These are phyloP conservation scores for Remorina albescens DNA, from an alignment of 2,797 vertebrate genomes.

Conservation along the genomic window DNA sequence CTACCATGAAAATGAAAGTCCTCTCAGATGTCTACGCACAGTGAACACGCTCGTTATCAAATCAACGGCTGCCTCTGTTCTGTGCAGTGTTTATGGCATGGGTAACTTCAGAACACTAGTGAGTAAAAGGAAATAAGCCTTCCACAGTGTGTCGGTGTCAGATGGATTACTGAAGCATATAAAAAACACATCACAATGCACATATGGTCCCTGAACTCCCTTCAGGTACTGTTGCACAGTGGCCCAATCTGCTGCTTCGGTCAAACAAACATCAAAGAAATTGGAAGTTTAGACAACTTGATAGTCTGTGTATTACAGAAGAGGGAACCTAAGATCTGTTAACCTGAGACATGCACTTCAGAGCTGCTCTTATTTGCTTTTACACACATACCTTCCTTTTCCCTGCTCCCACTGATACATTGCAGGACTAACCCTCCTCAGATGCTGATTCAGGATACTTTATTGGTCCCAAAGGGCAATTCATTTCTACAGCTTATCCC, in stretches of 20 bases:
- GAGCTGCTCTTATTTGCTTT: constrained; percentile 38
- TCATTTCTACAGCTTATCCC: too few relatives aligned
- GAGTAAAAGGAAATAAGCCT: constrained; percentile 55
- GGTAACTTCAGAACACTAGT: constrained; percentile 62
- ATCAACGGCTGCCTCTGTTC: constrained; percentile 75
- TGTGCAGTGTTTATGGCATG: constrained; percentile 53
- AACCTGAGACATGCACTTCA: constrained; percentile 38
- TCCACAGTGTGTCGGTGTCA: constrained; percentile 63
- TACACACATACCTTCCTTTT: constrained; percentile 30
- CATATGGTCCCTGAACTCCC: constrained; percentile 52
- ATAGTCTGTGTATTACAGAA: constrained; percentile 36
- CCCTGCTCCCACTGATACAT: constrained; percentile 26
- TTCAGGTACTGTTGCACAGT: constrained; percentile 63
- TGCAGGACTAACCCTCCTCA: constrained; percentile 22
- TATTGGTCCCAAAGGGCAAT: too few relatives aligned
- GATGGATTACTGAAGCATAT: constrained; percentile 68
- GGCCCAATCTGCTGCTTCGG: constrained; percentile 47
- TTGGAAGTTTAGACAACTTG: constrained; percentile 59
- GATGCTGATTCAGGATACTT: too few relatives aligned
- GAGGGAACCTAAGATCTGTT: constrained; percentile 41
- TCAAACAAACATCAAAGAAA: constrained; percentile 75
- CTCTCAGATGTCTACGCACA: constrained; percentile 65
- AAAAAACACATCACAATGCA: constrained; percentile 72
- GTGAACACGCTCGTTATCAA: constrained; percentile 71
- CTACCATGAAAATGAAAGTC: constrained; percentile 70